Conservation (phyloP, 1,140 invertebrate genomes). For the Hesperophylax magnus region DNA sequence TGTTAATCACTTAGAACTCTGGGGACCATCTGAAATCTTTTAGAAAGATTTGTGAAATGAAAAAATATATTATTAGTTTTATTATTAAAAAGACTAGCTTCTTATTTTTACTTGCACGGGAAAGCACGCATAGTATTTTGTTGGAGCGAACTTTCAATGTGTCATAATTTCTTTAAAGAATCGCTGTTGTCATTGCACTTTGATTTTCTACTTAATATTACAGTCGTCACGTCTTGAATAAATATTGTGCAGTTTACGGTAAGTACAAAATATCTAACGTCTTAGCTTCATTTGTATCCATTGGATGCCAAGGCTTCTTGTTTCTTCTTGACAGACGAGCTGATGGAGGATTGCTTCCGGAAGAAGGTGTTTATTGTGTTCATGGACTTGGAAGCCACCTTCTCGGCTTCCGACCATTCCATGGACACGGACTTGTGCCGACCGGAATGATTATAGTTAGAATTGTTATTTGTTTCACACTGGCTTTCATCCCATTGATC, state of each 20-base stretch:
- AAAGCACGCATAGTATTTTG: too few species aligned
- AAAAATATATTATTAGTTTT: neutral
- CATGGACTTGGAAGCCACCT: constrained; percentile 72
- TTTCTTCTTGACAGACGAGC: constrained; percentile 69
- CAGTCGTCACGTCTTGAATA: constrained; percentile 13
- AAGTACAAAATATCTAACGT: too few species aligned
- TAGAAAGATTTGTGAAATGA: neutral
- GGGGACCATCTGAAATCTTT: too few species aligned
- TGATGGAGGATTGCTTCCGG: constrained; percentile 73
- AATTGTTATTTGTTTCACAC: constrained; percentile 57
- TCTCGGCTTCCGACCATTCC: constrained; percentile 72
- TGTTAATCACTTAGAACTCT: too few species aligned
- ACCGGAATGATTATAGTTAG: constrained; percentile 53
- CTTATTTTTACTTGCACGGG: neutral
- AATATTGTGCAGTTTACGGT: neutral
- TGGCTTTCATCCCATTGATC: constrained; percentile 79
- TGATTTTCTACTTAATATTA: constrained; percentile 22
- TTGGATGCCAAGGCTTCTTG: constrained; percentile 55
- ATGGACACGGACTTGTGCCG: constrained; percentile 73
- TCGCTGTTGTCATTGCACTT: constrained; percentile 19
- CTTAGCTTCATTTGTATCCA: constrained; percentile 38
- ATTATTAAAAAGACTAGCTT: constrained; percentile 15
- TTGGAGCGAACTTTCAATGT: too few species aligned
- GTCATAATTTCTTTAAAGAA: too few species aligned
- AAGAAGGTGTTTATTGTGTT: constrained; percentile 79